These are phyloP conservation scores for Okamejei kenojei DNA, from an alignment of 2,797 vertebrate species.

Conservation along the genomic window DNA sequence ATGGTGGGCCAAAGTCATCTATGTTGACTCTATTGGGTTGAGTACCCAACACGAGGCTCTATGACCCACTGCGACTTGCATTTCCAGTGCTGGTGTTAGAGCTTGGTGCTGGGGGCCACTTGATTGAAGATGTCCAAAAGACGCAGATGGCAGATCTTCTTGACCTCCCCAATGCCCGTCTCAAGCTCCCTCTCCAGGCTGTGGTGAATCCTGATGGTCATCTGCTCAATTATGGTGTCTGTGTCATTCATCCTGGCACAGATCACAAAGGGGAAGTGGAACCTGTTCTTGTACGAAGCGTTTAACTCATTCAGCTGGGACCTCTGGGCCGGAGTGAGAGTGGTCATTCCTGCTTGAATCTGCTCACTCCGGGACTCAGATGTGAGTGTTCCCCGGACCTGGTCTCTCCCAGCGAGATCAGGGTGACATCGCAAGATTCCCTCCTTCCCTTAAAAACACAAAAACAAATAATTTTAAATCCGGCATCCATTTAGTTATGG, in stretches of 20 bases:
- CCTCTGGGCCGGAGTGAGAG: conserved; percentile 50
- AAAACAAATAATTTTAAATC: background rate
- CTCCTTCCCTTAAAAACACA: conserved; percentile 60
- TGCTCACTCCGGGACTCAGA: conserved; percentile 66
- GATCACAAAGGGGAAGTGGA: conserved; percentile 73
- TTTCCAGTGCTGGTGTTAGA: conserved; percentile 16
- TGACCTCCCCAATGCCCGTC: conserved; percentile 65
- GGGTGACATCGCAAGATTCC: conserved; percentile 73
- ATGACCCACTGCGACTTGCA: no score
- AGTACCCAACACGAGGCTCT: no score
- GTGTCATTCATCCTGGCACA: conserved; percentile 63
- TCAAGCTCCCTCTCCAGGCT: conserved; percentile 52
- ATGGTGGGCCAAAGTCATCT: background rate
- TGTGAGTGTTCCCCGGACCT: conserved; percentile 58
- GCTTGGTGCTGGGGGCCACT: background rate
- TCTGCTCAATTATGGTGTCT: conserved; percentile 51
- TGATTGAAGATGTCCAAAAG: conserved; percentile 51
- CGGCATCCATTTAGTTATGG: background rate
- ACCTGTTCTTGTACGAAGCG: conserved; percentile 62
- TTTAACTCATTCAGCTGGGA: conserved; percentile 57
- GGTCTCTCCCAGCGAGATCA: conserved; percentile 68
- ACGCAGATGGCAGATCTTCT: conserved; percentile 67
- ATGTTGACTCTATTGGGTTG: no score
- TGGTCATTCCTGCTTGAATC: conserved; percentile 56
- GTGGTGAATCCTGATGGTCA: conserved; percentile 54